Evolutionary conservation across 2,113 vertebrate species (phyloP).

Genomic region (Noturus placidus): DNA sequence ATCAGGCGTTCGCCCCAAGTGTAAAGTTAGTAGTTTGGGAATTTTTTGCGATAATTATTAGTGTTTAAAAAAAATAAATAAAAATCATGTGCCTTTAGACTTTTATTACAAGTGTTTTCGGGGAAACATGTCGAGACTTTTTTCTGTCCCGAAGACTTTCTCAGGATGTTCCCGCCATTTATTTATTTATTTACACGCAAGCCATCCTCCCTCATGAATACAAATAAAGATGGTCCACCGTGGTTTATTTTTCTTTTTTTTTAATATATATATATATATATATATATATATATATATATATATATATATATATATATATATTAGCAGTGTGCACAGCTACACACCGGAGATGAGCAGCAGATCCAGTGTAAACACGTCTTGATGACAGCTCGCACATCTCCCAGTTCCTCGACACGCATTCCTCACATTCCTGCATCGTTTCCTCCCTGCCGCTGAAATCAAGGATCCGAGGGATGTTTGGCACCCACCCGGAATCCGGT

Average conservation of each 20-base stretch:
- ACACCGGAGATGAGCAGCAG: slow-evolving; percentile 65
- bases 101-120: background rate
- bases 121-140: too few species aligned
- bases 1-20: background rate
- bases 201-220: background rate
- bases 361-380: slow-evolving; percentile 63
- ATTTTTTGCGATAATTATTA: background rate
- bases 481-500: slow-evolving; percentile 12
- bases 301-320: too few species aligned
- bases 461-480: slow-evolving; percentile 57
- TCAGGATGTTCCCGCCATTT: background rate
- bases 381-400: slow-evolving; percentile 63
- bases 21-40: background rate
- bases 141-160: too few species aligned
- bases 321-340: too few species aligned
- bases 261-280: too few species aligned
- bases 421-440: slow-evolving; percentile 57
- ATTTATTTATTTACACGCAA: background rate
- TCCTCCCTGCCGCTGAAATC: slow-evolving; percentile 62
- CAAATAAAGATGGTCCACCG: background rate
- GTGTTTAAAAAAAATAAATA: background rate
- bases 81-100: background rate
- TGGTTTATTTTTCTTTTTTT: background rate
- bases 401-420: slow-evolving; percentile 51
- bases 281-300: too few species aligned